Percentiles rank a stretch among this genome's conserved stretches.
These are phyloP conservation scores for Erythrocebus patas DNA, from an alignment of 2,113 vertebrate genomes.

Conservation along the genomic window DNA sequence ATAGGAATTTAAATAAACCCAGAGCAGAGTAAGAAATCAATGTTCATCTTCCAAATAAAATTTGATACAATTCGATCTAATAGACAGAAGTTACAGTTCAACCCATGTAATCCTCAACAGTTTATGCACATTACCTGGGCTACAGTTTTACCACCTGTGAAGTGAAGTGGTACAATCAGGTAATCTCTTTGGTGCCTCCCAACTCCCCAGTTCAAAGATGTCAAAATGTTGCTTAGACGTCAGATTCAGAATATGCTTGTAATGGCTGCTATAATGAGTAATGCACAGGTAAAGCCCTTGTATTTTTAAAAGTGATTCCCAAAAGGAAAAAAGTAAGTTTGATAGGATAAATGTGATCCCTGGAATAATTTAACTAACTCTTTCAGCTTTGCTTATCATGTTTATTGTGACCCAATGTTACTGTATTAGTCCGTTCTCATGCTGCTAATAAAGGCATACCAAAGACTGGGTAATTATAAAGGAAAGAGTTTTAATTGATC, in stretches of 20 bases:
- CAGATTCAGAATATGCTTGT: background rate
- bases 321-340: background rate
- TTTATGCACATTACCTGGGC: background rate
- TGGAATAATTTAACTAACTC: background rate
- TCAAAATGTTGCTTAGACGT: background rate
- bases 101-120: accelerated
- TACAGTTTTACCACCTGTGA: background rate
- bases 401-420: background rate
- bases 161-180: background rate
- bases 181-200: background rate
- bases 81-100: background rate
- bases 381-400: background rate
- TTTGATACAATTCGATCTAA: background rate
- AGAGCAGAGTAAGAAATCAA: background rate
- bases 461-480: too few relatives aligned
- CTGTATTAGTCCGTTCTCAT: too few relatives aligned
- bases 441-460: too few relatives aligned
- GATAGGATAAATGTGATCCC: background rate
- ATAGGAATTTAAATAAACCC: background rate
- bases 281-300: background rate
- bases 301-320: background rate
- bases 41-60: background rate
- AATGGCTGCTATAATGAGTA: too few relatives aligned
- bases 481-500: too few relatives aligned
- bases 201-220: background rate